Conservation (phyloP, 2,888 invertebrate species). For the Alitta virens region DNA sequence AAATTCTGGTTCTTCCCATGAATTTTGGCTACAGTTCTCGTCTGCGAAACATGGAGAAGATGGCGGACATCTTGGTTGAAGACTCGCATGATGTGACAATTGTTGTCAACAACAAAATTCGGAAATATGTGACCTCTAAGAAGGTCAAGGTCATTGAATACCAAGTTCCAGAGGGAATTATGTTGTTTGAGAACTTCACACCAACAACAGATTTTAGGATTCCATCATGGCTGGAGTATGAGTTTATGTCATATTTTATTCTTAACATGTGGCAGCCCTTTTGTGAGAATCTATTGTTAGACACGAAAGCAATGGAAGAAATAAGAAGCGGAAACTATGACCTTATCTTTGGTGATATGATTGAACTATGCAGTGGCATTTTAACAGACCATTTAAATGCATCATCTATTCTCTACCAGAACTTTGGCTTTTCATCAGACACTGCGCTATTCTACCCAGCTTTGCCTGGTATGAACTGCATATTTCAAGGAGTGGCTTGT, state of each 20-base stretch:
- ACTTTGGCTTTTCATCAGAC: not conserved
- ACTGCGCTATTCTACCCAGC: not conserved
- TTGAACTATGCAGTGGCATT: slow-evolving; percentile 1
- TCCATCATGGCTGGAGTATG: no score
- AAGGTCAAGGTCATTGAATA: not conserved
- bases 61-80: slow-evolving; percentile 1
- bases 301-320: not conserved
- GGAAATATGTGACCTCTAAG: no score
- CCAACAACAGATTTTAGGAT: no score
- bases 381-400: not conserved
- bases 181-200: no score
- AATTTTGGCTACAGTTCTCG: not conserved
- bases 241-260: not conserved
- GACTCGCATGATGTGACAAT: not conserved
- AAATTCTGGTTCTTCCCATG: slow-evolving; percentile 1
- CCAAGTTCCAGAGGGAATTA: not conserved
- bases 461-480: not conserved
- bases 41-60: slow-evolving; percentile 5
- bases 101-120: not conserved
- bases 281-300: not conserved
- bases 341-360: not conserved
- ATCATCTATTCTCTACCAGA: slow-evolving; percentile 4
- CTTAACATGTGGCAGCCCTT: not conserved
- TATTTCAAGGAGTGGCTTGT: not conserved
- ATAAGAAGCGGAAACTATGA: not conserved